These are phyloP conservation scores for Noctuana brunneofusca DNA, from an alignment of 2,888 invertebrate species.

Conservation along the genomic window DNA sequence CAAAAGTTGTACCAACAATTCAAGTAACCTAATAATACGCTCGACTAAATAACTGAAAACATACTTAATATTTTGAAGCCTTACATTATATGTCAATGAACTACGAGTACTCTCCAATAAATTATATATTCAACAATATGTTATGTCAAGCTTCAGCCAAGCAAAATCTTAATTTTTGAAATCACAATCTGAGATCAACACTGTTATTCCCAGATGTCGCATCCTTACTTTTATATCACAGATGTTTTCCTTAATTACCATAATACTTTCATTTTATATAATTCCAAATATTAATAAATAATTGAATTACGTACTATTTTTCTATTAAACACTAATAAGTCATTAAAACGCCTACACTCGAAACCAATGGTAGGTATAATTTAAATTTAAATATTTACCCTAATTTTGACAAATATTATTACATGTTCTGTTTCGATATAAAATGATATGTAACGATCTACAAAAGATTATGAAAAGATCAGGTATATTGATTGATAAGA, in stretches of 20 bases:
- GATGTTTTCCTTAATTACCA: conserved; percentile 74
- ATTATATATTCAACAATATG: conserved; percentile 38
- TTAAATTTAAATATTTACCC: conserved; percentile 42
- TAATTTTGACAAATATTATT: conserved; percentile 41
- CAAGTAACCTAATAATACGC: conserved; percentile 32
- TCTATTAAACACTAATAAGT: conserved; percentile 45
- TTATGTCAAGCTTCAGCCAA: conserved; percentile 45
- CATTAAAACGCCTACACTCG: conserved; percentile 62
- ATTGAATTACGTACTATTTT: conserved; percentile 39
- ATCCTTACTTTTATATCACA: conserved; percentile 76
- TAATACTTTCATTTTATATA: conserved; percentile 71
- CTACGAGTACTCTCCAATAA: conserved; percentile 33
- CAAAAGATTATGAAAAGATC: conserved; percentile 66
- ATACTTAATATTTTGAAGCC: conserved; percentile 17
- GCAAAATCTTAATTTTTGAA: conserved; percentile 52
- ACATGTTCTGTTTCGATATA: conserved; percentile 44
- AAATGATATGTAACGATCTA: conserved; percentile 69
- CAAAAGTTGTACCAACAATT: conserved; percentile 35
- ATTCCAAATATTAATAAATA: conserved; percentile 40
- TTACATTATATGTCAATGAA: conserved; percentile 18
- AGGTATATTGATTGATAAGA: conserved; percentile 54
- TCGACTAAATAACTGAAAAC: conserved; percentile 23
- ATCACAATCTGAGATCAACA: conserved; percentile 73
- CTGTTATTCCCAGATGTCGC: conserved; percentile 71
- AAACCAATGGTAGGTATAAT: conserved; percentile 44